Conservation (phyloP, 2,888 invertebrate species). For the Eilema sororculum region DNA sequence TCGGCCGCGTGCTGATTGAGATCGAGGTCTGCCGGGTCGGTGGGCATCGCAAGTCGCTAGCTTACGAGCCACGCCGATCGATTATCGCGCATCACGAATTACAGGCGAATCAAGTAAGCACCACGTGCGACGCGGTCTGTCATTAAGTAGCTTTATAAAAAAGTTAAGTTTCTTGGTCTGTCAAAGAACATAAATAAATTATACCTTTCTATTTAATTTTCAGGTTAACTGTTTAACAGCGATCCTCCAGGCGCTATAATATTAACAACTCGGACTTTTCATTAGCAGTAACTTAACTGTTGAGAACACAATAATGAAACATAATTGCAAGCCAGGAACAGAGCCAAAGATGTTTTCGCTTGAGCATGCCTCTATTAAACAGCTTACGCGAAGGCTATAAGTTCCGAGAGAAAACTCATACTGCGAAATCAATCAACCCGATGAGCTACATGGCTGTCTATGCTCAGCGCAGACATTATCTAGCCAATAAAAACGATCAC, state of each 20-base stretch:
- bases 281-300: slow-evolving; percentile 79
- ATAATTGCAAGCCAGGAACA: slow-evolving; percentile 56
- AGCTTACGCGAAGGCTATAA: slow-evolving; percentile 14
- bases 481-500: slow-evolving; percentile 56
- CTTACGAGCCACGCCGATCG: slow-evolving; percentile 70
- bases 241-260: slow-evolving; percentile 65
- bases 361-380: slow-evolving; percentile 38
- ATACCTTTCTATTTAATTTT: slow-evolving; percentile 28
- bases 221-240: slow-evolving; percentile 42
- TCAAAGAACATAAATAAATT: slow-evolving; percentile 24
- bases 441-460: slow-evolving; percentile 37
- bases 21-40: slow-evolving; percentile 78
- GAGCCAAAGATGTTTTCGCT: slow-evolving; percentile 56
- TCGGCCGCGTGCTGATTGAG: slow-evolving; percentile 78
- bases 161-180: slow-evolving; percentile 2
- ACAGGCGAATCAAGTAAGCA: slow-evolving; percentile 59
- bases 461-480: slow-evolving; percentile 49
- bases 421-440: slow-evolving; percentile 55
- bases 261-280: slow-evolving; percentile 74
- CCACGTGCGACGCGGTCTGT: slow-evolving; percentile 56
- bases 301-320: slow-evolving; percentile 60
- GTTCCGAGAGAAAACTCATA: slow-evolving; percentile 47
- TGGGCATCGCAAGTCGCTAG: slow-evolving; percentile 58
- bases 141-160: slow-evolving; percentile 39
- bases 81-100: slow-evolving; percentile 70